Conservation (phyloP, 2,888 invertebrate species). For the Ligdia adustata region DNA sequence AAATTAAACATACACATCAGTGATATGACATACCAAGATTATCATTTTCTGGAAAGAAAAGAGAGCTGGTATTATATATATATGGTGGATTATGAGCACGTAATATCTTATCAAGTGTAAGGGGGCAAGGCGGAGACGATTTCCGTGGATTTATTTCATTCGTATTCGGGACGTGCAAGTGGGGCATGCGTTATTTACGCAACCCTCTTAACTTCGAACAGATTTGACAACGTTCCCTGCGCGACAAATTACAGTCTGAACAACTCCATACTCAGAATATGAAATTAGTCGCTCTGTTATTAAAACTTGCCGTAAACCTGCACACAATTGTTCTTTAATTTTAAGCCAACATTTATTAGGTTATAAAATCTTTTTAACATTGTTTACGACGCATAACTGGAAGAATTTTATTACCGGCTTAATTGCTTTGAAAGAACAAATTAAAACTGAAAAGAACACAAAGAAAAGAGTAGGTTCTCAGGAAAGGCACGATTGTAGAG, state of each 20-base stretch:
- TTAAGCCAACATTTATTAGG: no score
- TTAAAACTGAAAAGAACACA: slow-evolving; percentile 31
- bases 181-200: slow-evolving; percentile 54
- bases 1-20: no score
- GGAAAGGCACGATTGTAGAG: slow-evolving; percentile 37
- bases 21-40: no score
- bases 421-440: slow-evolving; percentile 35
- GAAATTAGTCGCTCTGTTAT: slow-evolving; percentile 8
- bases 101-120: slow-evolving; percentile 46
- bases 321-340: no score
- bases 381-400: slow-evolving; percentile 9
- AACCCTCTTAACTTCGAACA: slow-evolving; percentile 42
- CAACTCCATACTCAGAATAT: slow-evolving; percentile 12
- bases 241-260: slow-evolving; percentile 20
- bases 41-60: no score
- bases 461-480: slow-evolving; percentile 33
- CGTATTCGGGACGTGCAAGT: slow-evolving; percentile 55
- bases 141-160: slow-evolving; percentile 60
- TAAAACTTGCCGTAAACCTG: slow-evolving; percentile 13
- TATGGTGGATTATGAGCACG: slow-evolving; percentile 4
- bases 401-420: slow-evolving; percentile 28
- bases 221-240: slow-evolving; percentile 40
- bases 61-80: no score
- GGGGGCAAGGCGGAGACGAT: slow-evolving; percentile 40
- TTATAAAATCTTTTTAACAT: slow-evolving; percentile 10